These are phyloP conservation scores for Plectrocnemia conspersa DNA, from an alignment of 1,140 invertebrate genomes.

Conservation along the genomic window DNA sequence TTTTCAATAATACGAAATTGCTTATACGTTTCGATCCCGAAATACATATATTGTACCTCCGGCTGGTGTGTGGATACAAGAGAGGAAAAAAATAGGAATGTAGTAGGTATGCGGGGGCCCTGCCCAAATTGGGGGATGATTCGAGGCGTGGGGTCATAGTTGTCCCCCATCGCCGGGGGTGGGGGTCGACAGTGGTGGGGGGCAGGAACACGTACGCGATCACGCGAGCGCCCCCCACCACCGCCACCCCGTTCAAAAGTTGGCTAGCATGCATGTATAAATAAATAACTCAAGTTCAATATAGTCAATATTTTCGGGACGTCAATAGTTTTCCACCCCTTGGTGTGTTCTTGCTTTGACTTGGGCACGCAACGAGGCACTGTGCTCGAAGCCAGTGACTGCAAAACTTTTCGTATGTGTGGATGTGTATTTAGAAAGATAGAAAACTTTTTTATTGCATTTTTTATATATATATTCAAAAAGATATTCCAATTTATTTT, in stretches of 20 bases:
- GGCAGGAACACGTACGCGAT: conserved; percentile 10
- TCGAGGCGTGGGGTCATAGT: conserved; percentile 24
- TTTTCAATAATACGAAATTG: conserved; percentile 34
- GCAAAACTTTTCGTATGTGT: no score
- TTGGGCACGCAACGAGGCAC: conserved; percentile 1
- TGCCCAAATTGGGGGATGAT: conserved; percentile 31
- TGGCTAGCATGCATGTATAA: conserved; percentile 15
- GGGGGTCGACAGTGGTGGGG: conserved; percentile 10
- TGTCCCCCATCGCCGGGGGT: conserved; percentile 16
- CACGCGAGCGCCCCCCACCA: conserved; percentile 6
- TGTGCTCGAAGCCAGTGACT: no score
- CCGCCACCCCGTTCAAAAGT: conserved; percentile 2
- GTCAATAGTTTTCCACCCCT: conserved; percentile 23
- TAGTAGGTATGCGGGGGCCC: not conserved
- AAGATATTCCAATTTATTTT: no score
- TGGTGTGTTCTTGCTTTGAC: not conserved
- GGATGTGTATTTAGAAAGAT: no score
- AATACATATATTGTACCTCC: conserved; percentile 10
- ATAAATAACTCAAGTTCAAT: conserved; percentile 27
- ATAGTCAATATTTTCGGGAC: conserved; percentile 31
- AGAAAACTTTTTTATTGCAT: no score
- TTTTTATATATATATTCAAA: no score
- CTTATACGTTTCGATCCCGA: conserved; percentile 29
- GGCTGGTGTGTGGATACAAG: no score
- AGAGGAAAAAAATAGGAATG: not conserved